Base-by-base conservation (phyloP, 2,888 invertebrate genomes). In the Nemoura dubitans region DNA sequence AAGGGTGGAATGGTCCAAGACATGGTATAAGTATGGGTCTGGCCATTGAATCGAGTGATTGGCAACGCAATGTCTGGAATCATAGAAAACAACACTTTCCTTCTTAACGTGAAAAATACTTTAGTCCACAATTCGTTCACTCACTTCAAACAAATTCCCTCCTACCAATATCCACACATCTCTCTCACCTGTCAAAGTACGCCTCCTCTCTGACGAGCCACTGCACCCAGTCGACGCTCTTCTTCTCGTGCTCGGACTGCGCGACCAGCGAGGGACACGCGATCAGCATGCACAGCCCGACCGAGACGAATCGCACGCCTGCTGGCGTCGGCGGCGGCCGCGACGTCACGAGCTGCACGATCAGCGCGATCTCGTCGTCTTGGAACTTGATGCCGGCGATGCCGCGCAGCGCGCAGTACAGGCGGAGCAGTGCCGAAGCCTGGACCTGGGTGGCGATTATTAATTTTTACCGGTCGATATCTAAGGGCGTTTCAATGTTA, bases 131-230 rank as follows among this genome's bases (percentile, higher is more conserved):
- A n/a, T n/a, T n/a, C n/a, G n/a, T n/a, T n/a, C n/a, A n/a, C n/a
- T n/a, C n/a, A n/a, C n/a, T n/a, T n/a, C n/a, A n/a, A n/a, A n/a
- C n/a, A n/a, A n/a, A n/a, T n/a, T n/a, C n/a, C n/a, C 36, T 36
- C 36, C 3, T 6, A 10, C 10, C 10, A 6, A 10, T 36, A 10
- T 36, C 3, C 10, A 36, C 10, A 10, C 36, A 36, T 36, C 10
- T 36, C 5, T 6, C 5, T 36, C 91, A 94, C 92, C 95, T 95
- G 92, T 97, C 96, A 90, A 97, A 97, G 91, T 97, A 97, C 0
- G 96, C 96, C 91, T 98, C 97, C 91, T 97, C 97, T 89, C 95
- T 95, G 0, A 97, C 97, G 0, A 99, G 93, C 97, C 98, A 98
- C 89, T 97, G 96, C 21, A 97, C 95, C 98, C 98, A 98, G 90